Evolutionary conservation across 2,113 vertebrate species (phyloP), one percentile per base, ranked within the genome.

Genomic region (Damaliscus lunatus): DNA sequence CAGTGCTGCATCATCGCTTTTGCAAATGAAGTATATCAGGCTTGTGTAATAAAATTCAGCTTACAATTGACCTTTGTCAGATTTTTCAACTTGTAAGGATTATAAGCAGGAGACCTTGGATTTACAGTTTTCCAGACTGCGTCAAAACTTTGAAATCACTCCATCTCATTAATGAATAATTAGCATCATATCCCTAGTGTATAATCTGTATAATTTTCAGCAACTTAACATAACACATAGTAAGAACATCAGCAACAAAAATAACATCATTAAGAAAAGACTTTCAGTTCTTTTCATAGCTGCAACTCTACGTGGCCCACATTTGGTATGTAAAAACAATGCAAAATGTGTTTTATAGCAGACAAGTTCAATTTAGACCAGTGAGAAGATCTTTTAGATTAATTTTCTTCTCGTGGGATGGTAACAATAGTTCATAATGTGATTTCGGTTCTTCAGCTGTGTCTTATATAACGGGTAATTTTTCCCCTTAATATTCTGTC

Each of bases 191-290:
- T 36, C 48, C 40, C n/a, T 7, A 88, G 33, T 17, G 40, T 16
- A 50, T 31, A 74, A 12, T 83, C 87, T 36, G 21, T 62, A 46
- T 64, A 83, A 88, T 78, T 52, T 78, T 92, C 55, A 94, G 60
- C 55, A 94, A 46, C 53, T 96, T 92, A 57, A 67, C 10, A 19
- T 59, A 80, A 90, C 33, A 96, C 16, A 29, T 27, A 91, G n/a
- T 48, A 88, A 94, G 59, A 97, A 86, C 46, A 93, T 43, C 36
- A 64, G 64, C 29, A 77, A 64, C 29, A 96, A 92, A 93, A 95
- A 89, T 88, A 62, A 48, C 27, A 82, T 17, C 15, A 64, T 53
- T 64, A 93, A 95, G 19, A 46, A 48, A 87, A 48, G 29, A 78
- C n/a, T 88, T 91, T 13, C 78, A 59, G 7, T 74, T 90, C 12